phyloP scores from a whole-genome alignment of 2,888 invertebrate genomes.

The Scaptomyza polygonia region DNA sequence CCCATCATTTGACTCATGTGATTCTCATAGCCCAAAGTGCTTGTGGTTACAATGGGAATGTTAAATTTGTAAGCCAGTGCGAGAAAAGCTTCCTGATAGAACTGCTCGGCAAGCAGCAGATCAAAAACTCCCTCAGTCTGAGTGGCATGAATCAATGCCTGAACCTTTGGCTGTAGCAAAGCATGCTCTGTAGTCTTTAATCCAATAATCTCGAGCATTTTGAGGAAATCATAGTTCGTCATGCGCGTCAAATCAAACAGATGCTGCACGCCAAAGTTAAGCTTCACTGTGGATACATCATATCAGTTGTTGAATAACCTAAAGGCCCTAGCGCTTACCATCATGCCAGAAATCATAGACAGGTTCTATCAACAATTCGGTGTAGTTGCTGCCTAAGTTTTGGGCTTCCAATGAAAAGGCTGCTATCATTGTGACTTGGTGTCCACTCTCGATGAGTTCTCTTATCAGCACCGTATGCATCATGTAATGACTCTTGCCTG shows the following conservation, averaged over 20 bases:
- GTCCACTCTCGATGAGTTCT: constrained; percentile 84
- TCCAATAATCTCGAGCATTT: constrained; percentile 81
- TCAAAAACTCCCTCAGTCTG: constrained; percentile 82
- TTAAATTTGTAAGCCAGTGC: constrained; percentile 83
- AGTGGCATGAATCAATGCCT: constrained; percentile 76
- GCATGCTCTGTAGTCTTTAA: constrained; percentile 80
- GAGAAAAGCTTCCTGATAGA: constrained; percentile 84
- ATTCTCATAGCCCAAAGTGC: constrained; percentile 84
- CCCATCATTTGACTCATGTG: constrained; percentile 85
- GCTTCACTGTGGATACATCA: constrained; percentile 67
- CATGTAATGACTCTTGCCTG: constrained; percentile 85
- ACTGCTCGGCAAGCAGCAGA: constrained; percentile 84
- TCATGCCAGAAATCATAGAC: constrained; percentile 82
- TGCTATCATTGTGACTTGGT: constrained; percentile 78
- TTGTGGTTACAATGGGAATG: constrained; percentile 83
- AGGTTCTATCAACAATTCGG: constrained; percentile 82
- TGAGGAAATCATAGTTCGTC: constrained; percentile 67
- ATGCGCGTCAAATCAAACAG: constrained; percentile 80
- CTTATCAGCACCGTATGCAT: constrained; percentile 84
- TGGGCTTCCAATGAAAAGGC: constrained; percentile 70
- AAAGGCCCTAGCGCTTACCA: constrained; percentile 48
- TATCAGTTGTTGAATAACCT: not conserved
- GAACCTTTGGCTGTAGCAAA: constrained; percentile 79
- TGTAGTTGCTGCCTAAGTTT: constrained; percentile 79
- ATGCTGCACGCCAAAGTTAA: constrained; percentile 70